These are phyloP conservation scores for Diglossa brunneiventris DNA, from an alignment of 2,113 vertebrate genomes.

Conservation along the genomic window DNA sequence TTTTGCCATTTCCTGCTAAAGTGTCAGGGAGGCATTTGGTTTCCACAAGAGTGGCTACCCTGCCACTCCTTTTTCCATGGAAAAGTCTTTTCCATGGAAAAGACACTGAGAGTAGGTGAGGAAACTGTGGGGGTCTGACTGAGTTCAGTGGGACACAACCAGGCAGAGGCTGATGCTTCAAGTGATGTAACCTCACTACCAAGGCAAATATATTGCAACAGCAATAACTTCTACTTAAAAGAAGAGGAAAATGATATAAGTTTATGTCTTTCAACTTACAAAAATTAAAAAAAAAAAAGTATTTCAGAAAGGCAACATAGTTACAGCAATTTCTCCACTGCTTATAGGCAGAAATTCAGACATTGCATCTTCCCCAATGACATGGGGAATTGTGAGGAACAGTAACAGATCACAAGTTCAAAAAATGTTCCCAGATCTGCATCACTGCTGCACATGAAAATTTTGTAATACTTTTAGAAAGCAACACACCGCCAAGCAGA, in stretches of 20 bases:
- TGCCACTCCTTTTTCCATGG: not conserved
- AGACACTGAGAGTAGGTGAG: not conserved
- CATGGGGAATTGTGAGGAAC: not conserved
- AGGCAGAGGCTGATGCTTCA: not conserved
- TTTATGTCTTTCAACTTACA: not conserved
- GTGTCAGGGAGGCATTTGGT: not conserved
- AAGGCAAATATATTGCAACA: not conserved
- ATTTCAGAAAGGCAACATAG: not conserved
- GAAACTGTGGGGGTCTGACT: not conserved
- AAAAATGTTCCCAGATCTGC: not conserved
- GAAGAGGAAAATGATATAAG: not conserved
- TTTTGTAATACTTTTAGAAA: not conserved
- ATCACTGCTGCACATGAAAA: not conserved
- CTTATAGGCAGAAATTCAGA: not conserved
- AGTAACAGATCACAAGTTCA: not conserved
- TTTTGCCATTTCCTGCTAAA: not conserved
- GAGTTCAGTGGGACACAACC: not conserved
- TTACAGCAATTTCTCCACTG: not conserved
- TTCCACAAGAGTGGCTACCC: not conserved
- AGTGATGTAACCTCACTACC: not conserved
- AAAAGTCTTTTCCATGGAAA: not conserved
- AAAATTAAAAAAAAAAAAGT: not conserved
- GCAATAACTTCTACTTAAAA: not conserved
- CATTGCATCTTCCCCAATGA: not conserved
- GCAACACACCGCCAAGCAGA: not conserved